Conservation (phyloP, 2,888 invertebrate genomes). For the Iselma pallidipennis region DNA sequence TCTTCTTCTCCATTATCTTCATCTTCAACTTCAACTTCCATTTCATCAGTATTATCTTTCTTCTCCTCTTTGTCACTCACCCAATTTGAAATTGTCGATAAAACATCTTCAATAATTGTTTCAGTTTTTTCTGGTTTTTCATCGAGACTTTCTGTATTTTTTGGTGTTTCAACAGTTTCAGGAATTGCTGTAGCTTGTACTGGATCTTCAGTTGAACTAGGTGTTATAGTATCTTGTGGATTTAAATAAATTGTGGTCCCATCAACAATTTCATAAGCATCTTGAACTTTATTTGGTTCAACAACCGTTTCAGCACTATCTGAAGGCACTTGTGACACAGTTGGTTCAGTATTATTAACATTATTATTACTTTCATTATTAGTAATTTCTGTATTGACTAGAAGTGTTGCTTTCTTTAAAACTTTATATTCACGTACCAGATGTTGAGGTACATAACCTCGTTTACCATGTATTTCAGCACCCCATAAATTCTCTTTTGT, state of each 20-base stretch:
- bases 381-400: constrained; percentile 55
- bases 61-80: constrained; percentile 26
- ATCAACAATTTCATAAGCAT: constrained; percentile 62
- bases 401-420: constrained; percentile 49
- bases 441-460: constrained; percentile 67
- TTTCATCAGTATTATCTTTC: constrained; percentile 41
- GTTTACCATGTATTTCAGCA: constrained; percentile 67
- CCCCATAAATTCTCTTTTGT: constrained; percentile 67
- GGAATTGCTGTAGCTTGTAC: constrained; percentile 26
- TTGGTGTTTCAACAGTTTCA: neutral
- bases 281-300: constrained; percentile 41
- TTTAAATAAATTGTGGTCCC: constrained; percentile 65
- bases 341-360: too few relatives aligned
- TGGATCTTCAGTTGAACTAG: constrained; percentile 28
- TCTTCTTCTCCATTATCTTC: constrained; percentile 57
- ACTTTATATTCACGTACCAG: constrained; percentile 67
- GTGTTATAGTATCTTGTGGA: constrained; percentile 26
- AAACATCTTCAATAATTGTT: constrained; percentile 18
- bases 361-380: constrained; percentile 28
- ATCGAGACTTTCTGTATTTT: neutral
- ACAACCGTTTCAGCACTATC: constrained; percentile 27
- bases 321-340: constrained; percentile 39
- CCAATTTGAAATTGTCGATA: constrained; percentile 28
- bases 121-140: constrained; percentile 12
- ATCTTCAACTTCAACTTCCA: constrained; percentile 45